A percentile compares a stretch with the other conserved stretches of the same genome.
These are phyloP conservation scores for Drosophila testacea DNA, from an alignment of 2,888 invertebrate genomes.

Conservation along the genomic window DNA sequence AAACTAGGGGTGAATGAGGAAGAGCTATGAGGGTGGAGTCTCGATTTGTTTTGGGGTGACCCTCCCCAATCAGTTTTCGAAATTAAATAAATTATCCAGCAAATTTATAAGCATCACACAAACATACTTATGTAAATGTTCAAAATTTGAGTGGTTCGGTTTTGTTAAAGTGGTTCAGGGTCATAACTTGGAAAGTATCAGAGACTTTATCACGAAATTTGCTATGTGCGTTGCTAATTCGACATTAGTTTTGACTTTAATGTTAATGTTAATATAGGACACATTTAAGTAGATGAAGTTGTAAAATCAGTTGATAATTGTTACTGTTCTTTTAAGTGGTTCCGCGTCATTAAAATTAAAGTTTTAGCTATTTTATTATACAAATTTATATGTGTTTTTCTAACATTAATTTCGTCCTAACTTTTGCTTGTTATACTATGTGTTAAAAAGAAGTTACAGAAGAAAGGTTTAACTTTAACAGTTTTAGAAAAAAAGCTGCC, in stretches of 20 bases:
- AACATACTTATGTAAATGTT: conserved; percentile 16
- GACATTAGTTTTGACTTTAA: background rate
- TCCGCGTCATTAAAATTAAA: too few relatives aligned
- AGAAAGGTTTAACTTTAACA: too few relatives aligned
- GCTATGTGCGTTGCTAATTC: background rate
- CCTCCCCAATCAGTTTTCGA: conserved; percentile 31
- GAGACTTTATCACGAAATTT: background rate
- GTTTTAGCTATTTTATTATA: too few relatives aligned
- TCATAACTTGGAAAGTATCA: background rate
- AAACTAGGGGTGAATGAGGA: background rate
- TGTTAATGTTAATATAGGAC: background rate
- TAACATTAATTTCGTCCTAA: too few relatives aligned
- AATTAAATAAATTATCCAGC: conserved; percentile 53
- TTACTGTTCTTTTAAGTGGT: background rate
- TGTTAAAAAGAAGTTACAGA: too few relatives aligned
- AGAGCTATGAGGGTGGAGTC: background rate
- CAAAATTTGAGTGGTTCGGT: background rate
- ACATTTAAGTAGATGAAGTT: too few relatives aligned
- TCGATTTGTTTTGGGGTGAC: background rate
- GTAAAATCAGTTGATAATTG: too few relatives aligned
- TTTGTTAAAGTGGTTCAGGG: background rate
- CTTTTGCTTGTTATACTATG: too few relatives aligned
- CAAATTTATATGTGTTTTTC: too few relatives aligned
- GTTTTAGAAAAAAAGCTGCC: too few relatives aligned
- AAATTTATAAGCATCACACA: conserved; percentile 28